Base-by-base conservation (phyloP, 2,113 vertebrate genomes). In the Nesoenas mayeri region DNA sequence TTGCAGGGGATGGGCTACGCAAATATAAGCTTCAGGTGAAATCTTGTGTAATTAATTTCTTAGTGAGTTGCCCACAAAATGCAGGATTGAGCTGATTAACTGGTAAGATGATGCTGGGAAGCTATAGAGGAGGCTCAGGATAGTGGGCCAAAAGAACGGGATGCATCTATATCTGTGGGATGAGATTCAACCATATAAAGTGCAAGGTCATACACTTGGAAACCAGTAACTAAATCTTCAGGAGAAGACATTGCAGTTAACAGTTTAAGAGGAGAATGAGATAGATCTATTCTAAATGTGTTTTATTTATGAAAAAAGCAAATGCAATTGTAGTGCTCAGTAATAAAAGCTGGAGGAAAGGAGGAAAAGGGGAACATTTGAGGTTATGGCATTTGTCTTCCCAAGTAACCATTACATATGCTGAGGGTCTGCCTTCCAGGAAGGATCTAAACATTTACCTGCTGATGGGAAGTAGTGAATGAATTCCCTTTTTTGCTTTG, bases 341-440 rank as follows among this genome's bases (percentile, higher is more conserved):
- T 26, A 25, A 75, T 15, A 80, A 69, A 73, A 32, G 5, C 8
- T 51, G 34, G 3, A 20, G 2, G 10, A 78, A 73, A 78, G 7
- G 17, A 74, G 17, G 11, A 53, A 13, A 4, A 70, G 81, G 36
- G 2, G 10, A 29, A 29, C 4, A 18, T 70, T 66, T 48, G 75
- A 78, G 51, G 61, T 78, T 78, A 58, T 17, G 42, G 44, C 11
- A 62, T 32, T 74, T 61, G 12, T 70, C 44, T 81, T 81, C 31
- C 69, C 47, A 70, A 32, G 32, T 8, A 73, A 64, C 32, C 0
- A 0, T 58, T 57, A 79, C 0, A 3, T 5, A 32, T 22, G 19
- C 32, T 85, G 50, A 70, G 5, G 8, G 6, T 91, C 70, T 66
- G 60, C 17, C 61, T 57, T 48, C 24, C n/a, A 66, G 34, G 29